Evolutionary conservation across 2,113 vertebrate species (phyloP).

Genomic region (Cisticola juncidis): DNA sequence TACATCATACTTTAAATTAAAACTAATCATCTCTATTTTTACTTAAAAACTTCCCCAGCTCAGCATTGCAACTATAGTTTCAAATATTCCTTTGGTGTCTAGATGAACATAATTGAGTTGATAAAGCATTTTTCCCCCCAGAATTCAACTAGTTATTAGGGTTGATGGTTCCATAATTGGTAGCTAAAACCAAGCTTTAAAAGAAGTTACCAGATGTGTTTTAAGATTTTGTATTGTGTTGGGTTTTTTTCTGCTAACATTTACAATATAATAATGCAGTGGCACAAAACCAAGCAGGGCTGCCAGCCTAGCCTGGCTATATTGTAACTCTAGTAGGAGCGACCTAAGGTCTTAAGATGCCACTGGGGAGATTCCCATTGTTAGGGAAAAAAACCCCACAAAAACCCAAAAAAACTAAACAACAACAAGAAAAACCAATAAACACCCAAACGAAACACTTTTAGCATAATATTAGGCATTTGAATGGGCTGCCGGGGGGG

Average conservation of each 20-base stretch:
- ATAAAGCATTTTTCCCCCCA: rapidly evolving
- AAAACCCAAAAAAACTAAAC: background rate
- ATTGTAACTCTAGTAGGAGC: rapidly evolving
- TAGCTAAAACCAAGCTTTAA: background rate
- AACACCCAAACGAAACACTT: no score
- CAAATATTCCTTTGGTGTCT: background rate
- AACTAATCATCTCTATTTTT: background rate
- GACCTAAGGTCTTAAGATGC: background rate
- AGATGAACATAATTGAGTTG: background rate
- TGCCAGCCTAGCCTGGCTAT: rapidly evolving
- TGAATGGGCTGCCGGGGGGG: background rate
- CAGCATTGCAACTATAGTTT: background rate
- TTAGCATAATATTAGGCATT: background rate
- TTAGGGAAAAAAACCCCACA: background rate
- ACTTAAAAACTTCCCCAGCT: background rate
- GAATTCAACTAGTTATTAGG: background rate
- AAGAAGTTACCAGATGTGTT: background rate
- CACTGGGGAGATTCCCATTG: no score
- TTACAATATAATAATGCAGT: rapidly evolving
- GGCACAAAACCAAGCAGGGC: background rate
- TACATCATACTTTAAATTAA: background rate
- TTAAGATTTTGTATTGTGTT: background rate
- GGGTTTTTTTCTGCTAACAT: no score
- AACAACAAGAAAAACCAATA: no score
- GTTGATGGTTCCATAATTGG: rapidly evolving